Percentiles rank a stretch among this genome's conserved stretches.
phyloP scores from a whole-genome alignment of 2,113 vertebrate genomes.

The human (Homo sapiens) region DNA sequence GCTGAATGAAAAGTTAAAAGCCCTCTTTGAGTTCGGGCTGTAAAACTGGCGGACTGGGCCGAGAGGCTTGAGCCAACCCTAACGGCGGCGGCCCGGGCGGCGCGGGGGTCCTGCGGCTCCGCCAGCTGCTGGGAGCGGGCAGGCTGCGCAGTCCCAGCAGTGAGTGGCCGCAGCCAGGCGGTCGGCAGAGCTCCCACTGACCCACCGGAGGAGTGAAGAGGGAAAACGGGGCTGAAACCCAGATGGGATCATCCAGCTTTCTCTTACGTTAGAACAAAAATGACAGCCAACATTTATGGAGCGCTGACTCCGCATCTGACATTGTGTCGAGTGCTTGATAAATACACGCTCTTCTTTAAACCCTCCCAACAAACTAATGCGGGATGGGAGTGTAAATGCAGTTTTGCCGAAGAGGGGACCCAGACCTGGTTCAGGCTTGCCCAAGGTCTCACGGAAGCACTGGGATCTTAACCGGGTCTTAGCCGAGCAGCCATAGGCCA shows the following conservation, averaged over 20 bases:
- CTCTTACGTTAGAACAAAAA: background rate
- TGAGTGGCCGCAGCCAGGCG: background rate
- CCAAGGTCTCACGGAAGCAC: background rate
- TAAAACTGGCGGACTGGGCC: slow-evolving; percentile 63
- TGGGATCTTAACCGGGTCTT: background rate
- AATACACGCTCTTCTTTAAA: background rate
- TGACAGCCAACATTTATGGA: background rate
- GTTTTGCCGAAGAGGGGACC: background rate
- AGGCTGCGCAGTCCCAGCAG: background rate
- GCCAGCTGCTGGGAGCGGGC: background rate
- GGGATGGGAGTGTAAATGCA: background rate
- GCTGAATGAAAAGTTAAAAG: slow-evolving; percentile 90
- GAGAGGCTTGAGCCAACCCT: slow-evolving; percentile 26
- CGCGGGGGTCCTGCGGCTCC: background rate
- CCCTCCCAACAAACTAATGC: background rate
- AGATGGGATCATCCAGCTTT: background rate
- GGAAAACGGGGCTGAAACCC: background rate
- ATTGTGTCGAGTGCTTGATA: background rate
- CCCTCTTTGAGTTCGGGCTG: slow-evolving; percentile 83
- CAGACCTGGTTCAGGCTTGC: background rate
- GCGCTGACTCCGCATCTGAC: background rate
- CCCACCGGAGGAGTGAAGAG: background rate
- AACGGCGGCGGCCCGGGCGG: background rate
- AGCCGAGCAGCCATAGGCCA: accelerated
- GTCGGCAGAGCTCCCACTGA: background rate